Conservation (phyloP, 2,113 vertebrate genomes). For the Peromyscus maniculatus region DNA sequence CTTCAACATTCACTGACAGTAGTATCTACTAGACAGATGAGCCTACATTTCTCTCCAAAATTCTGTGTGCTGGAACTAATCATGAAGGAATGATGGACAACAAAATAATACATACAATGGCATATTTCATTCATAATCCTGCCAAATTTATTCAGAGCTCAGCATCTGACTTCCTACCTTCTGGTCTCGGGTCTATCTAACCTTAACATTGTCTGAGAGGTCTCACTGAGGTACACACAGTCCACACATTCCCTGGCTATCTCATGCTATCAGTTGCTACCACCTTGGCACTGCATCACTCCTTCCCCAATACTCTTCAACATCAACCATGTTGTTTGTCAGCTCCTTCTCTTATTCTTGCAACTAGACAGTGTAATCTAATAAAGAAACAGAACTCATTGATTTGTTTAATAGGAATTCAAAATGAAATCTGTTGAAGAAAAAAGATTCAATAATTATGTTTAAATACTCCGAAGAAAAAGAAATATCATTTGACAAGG, state of each 20-base stretch:
- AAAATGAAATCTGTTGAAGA: background rate
- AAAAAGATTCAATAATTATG: background rate
- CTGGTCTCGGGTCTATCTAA: background rate
- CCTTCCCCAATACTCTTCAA: background rate
- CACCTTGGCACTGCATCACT: background rate
- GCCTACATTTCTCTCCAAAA: background rate
- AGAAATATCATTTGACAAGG: background rate
- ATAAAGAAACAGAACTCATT: background rate
- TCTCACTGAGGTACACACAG: background rate
- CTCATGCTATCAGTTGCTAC: background rate
- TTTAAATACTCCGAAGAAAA: background rate
- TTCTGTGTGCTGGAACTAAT: slow-evolving; percentile 50
- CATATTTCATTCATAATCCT: slow-evolving; percentile 35
- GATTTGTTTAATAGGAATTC: background rate
- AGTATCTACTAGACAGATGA: slow-evolving; percentile 8
- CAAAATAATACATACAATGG: background rate
- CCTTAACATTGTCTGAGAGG: slow-evolving; percentile 7
- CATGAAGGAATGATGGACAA: background rate
- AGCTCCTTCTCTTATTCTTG: background rate
- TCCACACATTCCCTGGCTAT: no score
- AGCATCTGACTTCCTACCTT: background rate
- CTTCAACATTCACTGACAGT: background rate
- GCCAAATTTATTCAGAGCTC: background rate
- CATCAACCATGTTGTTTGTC: background rate
- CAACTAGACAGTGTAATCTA: background rate